Conservation (phyloP, 1,140 invertebrate genomes). For the Drosophila erecta region DNA sequence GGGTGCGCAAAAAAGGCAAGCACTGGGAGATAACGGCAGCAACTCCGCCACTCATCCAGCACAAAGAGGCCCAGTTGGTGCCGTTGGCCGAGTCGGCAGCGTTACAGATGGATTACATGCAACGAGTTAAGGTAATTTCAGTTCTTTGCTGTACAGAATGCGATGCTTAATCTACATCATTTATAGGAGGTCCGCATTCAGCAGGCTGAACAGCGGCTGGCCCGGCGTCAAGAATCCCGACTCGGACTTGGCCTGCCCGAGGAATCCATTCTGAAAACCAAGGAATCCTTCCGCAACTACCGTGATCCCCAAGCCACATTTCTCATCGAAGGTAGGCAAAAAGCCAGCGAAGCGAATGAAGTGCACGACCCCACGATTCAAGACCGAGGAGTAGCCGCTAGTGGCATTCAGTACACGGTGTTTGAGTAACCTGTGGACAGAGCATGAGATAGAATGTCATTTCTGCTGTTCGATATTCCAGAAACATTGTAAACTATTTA, state of each 20-base stretch:
- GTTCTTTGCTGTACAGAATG: no score
- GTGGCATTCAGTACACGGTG: conserved; percentile 69
- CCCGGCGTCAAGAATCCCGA: conserved; percentile 21
- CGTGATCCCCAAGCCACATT: conserved; percentile 49
- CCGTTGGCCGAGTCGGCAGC: conserved; percentile 73
- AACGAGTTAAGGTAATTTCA: conserved; percentile 58
- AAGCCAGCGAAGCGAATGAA: conserved; percentile 60
- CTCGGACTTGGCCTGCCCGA: conserved; percentile 43
- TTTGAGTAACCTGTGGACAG: conserved; percentile 41
- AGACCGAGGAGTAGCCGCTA: conserved; percentile 23
- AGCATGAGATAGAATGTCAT: conserved; percentile 2
- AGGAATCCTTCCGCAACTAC: conserved; percentile 65
- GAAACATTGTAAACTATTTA: conserved; percentile 39
- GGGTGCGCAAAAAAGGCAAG: conserved; percentile 86
- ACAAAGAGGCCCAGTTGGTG: conserved; percentile 70
- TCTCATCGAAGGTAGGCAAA: conserved; percentile 69
- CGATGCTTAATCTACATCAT: not conserved
- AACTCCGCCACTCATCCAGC: conserved; percentile 86
- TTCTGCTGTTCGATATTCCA: conserved; percentile 7
- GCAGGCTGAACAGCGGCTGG: conserved; percentile 75
- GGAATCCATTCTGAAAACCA: conserved; percentile 55
- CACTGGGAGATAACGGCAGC: conserved; percentile 90
- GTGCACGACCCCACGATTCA: conserved; percentile 63
- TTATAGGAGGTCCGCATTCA: conserved; percentile 65
- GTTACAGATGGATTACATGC: conserved; percentile 68